Evolutionary conservation across 1,140 invertebrate genomes (phyloP), one percentile per base, ranked within the genome.

Genomic region (Orussus abietinus): DNA sequence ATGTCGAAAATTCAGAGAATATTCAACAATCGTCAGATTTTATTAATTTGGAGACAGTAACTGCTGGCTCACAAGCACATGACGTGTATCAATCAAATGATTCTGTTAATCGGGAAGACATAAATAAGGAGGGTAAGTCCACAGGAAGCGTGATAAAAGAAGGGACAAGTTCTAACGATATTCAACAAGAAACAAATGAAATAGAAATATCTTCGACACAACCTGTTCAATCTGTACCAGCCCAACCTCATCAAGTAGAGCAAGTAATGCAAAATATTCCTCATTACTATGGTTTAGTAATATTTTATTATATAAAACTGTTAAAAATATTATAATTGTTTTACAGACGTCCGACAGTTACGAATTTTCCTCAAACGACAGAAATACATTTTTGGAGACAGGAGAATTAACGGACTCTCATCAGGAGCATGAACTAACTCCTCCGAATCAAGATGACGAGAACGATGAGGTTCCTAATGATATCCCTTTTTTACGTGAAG

Each of bases 381-480:
- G 71, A 25, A 74, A 72, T 10, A 74, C 71, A 2, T 72, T 74
- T 21, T 40, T 74, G 18, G 71, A 74, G 33, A 74, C 71, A 4
- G 71, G 71, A 0, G 71, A 74, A 33, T 31, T 74, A 5, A 74
- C 71, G 0, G 71, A 74, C 45, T 63, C 67, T 2, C 71, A 74
- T 49, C 62, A 65, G 29, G 66, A 70, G 12, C 66, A 66, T n/a
- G 62, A 69, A 30, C 39, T 57, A 0, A 55, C 53, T 7, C 58
- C 68, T 0, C 57, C 60, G 2, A 69, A 54, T 37, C 69, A 72
- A 34, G 69, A 74, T n/a, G 71, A 74, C 17, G 69, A 72, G 28
- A 74, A 72, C 9, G 71, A 74, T 11, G 71, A 74, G 45, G 69
- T 69, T 10, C 69, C 71, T 11, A 69, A 59, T 9, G 71, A 74